These are phyloP conservation scores for Macrosiphum euphorbiae DNA, from an alignment of 2,888 invertebrate species.

Conservation along the genomic window DNA sequence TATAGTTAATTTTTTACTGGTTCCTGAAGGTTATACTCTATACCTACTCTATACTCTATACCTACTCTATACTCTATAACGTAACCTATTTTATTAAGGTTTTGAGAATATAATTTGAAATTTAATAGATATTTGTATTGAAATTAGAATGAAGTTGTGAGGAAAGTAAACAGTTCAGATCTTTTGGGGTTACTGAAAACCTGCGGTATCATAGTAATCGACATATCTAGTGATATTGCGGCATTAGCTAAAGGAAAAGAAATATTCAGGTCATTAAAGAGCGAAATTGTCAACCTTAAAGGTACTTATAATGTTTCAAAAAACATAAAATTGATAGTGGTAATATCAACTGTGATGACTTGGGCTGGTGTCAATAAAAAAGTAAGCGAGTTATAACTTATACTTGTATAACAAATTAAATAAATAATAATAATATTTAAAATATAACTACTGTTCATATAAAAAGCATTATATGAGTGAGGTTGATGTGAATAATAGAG, in stretches of 20 bases:
- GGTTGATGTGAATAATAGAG: not conserved
- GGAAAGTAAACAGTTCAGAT: not conserved
- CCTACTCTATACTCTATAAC: not conserved
- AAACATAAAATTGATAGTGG: constrained; percentile 18
- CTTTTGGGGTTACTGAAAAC: constrained; percentile 7
- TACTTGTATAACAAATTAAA: not conserved
- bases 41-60: no score
- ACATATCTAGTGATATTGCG: constrained; percentile 6
- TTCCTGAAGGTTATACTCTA: no score
- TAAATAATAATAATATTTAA: not conserved
- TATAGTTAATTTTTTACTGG: no score
- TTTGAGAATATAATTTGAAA: not conserved
- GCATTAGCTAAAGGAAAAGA: constrained; percentile 11
- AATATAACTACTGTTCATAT: not conserved
- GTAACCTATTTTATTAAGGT: not conserved
- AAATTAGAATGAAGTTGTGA: constrained; percentile 19
- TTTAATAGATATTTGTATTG: not conserved
- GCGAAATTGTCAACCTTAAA: not conserved
- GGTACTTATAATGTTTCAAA: not conserved
- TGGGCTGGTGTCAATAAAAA: constrained; percentile 19
- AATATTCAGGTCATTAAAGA: constrained; percentile 27
- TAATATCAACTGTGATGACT: constrained; percentile 51
- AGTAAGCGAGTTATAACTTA: not conserved
- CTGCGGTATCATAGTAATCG: constrained; percentile 38
- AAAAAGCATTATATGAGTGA: not conserved